These are phyloP conservation scores for Drosophila nigritarsus DNA, from an alignment of 2,888 invertebrate species.

Conservation along the genomic window DNA sequence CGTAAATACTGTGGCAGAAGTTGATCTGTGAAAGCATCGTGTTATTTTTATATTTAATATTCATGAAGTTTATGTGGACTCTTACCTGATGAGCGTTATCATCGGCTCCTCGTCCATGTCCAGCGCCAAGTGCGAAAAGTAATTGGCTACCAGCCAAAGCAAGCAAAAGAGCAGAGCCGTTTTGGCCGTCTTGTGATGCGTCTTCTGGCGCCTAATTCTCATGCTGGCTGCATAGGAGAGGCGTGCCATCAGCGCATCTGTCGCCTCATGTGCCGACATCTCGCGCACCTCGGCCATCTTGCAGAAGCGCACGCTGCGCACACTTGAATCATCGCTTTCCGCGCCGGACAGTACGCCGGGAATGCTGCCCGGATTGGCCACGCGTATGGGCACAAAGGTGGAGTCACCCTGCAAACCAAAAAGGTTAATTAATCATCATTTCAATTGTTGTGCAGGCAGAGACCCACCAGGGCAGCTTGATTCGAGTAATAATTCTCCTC, in stretches of 20 bases:
- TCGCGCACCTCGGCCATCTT: constrained; percentile 95
- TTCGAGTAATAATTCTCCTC: constrained; percentile 92
- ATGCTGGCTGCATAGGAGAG: constrained; percentile 97
- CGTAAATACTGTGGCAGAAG: constrained; percentile 95
- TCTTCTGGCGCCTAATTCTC: constrained; percentile 89
- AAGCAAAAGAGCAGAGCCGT: constrained; percentile 94
- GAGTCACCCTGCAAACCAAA: constrained; percentile 91
- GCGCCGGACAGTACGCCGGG: constrained; percentile 87
- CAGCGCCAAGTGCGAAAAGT: constrained; percentile 95
- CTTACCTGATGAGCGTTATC: constrained; percentile 92
- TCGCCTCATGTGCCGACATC: constrained; percentile 95
- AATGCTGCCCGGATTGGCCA: constrained; percentile 45
- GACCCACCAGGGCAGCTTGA: constrained; percentile 83
- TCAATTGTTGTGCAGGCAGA: not conserved
- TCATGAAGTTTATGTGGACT: not conserved
- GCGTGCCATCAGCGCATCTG: constrained; percentile 95
- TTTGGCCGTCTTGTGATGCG: constrained; percentile 90
- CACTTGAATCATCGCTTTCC: constrained; percentile 94
- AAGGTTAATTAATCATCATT: not conserved
- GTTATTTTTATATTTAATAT: not conserved
- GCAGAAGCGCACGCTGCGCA: constrained; percentile 95
- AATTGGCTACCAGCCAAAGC: constrained; percentile 98
- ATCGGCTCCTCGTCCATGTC: constrained; percentile 93
- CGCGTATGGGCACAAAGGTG: constrained; percentile 94
- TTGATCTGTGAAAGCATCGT: constrained; percentile 20